Evolutionary conservation across 2,113 vertebrate species (phyloP).

Genomic region (Plestiodon gilberti): DNA sequence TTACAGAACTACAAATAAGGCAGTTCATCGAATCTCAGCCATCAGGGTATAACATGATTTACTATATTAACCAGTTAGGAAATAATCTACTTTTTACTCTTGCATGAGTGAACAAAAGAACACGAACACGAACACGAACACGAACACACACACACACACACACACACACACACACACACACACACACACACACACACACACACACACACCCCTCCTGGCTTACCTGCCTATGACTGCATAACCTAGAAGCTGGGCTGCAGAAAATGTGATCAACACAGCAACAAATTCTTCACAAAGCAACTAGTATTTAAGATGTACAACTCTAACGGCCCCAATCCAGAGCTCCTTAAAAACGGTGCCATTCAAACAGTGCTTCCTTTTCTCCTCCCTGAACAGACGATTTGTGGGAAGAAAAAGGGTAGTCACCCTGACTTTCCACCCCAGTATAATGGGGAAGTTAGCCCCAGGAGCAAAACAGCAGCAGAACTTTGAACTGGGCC

Average conservation of each 20-base stretch:
- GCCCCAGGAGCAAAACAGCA: neutral
- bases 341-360: too few relatives aligned
- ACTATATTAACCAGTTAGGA: neutral
- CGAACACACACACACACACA: neutral
- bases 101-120: neutral
- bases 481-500: neutral
- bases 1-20: conserved; percentile 10
- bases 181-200: too few relatives aligned
- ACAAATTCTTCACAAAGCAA: neutral
- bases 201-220: too few relatives aligned
- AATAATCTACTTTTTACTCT: neutral
- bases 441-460: neutral
- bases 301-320: neutral
- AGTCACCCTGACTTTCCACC: neutral
- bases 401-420: neutral
- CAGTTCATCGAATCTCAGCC: conserved; percentile 1
- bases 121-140: too few relatives aligned
- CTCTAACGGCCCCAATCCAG: too few relatives aligned
- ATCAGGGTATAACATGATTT: neutral
- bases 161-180: too few relatives aligned
- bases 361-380: too few relatives aligned
- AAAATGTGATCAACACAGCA: neutral
- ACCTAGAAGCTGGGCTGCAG: too few relatives aligned
- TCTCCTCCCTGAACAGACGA: too few relatives aligned
- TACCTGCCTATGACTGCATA: too few relatives aligned